phyloP scores from a whole-genome alignment of 2,888 invertebrate genomes.

The Brachylomia viminalis region DNA sequence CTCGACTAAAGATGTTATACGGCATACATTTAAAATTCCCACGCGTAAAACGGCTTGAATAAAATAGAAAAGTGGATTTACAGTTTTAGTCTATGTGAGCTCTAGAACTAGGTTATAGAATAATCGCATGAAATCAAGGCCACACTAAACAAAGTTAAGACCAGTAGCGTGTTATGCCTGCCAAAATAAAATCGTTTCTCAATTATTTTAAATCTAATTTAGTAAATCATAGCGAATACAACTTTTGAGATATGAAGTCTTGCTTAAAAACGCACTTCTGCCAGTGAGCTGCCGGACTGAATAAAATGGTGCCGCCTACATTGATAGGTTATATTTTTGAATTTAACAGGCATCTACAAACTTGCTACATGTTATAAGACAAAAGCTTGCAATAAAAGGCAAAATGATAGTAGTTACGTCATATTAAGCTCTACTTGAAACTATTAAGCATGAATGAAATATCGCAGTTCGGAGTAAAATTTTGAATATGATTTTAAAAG shows the following conservation, averaged over 20 bases:
- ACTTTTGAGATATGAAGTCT: not conserved
- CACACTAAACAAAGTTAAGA: conserved; percentile 12
- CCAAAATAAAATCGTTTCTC: not conserved
- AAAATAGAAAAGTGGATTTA: conserved; percentile 45
- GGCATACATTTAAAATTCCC: conserved; percentile 34
- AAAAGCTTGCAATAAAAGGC: not conserved
- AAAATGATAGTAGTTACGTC: not conserved
- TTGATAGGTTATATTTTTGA: not conserved
- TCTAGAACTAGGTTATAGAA: conserved; percentile 12
- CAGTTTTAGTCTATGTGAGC: conserved; percentile 22
- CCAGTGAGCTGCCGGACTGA: not conserved
- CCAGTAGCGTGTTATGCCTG: not conserved
- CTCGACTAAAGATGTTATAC: conserved; percentile 22
- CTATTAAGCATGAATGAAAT: not conserved
- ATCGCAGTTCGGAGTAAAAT: not conserved
- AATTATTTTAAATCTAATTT: not conserved
- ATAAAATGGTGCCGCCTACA: not conserved
- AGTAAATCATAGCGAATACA: no score
- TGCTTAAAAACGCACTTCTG: not conserved
- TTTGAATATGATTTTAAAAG: conserved; percentile 7
- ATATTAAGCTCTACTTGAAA: not conserved
- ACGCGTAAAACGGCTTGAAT: conserved; percentile 31
- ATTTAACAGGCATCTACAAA: not conserved
- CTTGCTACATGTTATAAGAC: not conserved
- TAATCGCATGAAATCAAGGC: conserved; percentile 28